Base-by-base conservation (phyloP, 2,888 invertebrate genomes). In the Eretmocerus hayati region DNA sequence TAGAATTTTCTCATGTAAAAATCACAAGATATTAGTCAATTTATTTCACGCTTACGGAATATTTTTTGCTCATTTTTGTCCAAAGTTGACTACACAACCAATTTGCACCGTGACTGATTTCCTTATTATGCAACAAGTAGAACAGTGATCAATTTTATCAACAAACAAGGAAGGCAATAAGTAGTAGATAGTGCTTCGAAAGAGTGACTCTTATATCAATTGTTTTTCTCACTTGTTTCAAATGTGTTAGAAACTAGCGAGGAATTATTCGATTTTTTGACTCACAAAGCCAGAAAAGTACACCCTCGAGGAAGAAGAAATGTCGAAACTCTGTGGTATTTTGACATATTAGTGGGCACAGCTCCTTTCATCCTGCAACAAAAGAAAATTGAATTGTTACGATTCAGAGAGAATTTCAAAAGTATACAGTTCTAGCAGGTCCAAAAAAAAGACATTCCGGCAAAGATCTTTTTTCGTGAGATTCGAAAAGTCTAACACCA, bases 171-270 rank as follows among this genome's bases (percentile, higher is more conserved):
- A 52, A 52, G 48, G 48, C 48, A 52, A 48, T 54, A 48, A 51
- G 43, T 48, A 48, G 47, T 51, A 51, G 32, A 32, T 43, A 51
- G 35, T 48, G 36, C 19, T 43, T 41, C 46, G 26, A 44, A 41
- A 48, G 42, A 47, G 41, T 31, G 39, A 50, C 48, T 48, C 20
- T 46, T 43, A 20, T 22, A 16, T 46, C 33, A 5, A 13, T 40
- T 22, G 35, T 21, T 39, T 20, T 38, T 46, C 33, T 43, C 42
- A 48, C 47, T 45, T 48, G 37, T 21, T 45, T 48, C 41, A 19
- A 40, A 50, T n/a, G n/a, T 46, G 40, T 54, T 54, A 54, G 32
- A 50, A 48, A 48, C 47, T 48, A 53, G 48, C 48, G 48, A 53
- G 48, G 43, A 51, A 43, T 46, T 33, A 42, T 23, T 38, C 43